Percentiles rank a stretch among this genome's conserved stretches.
phyloP scores from a whole-genome alignment of 2,888 invertebrate genomes.

The Oscheius sp. region DNA sequence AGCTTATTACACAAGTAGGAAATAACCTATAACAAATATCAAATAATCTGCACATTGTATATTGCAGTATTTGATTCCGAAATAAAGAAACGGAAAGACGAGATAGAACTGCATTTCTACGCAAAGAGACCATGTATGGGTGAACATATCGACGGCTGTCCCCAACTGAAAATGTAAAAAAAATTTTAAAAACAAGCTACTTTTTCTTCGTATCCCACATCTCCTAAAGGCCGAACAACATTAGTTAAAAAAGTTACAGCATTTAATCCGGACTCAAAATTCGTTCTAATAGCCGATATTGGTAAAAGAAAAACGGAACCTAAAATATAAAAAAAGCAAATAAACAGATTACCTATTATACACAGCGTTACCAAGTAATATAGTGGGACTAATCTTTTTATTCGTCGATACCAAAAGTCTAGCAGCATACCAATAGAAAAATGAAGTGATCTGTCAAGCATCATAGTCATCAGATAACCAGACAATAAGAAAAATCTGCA shows the following conservation, averaged over 20 bases:
- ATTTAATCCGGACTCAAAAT: neutral
- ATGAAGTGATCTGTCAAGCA: neutral
- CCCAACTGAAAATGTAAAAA: conserved; percentile 8
- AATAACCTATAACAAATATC: neutral
- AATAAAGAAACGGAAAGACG: neutral
- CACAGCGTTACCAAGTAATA: conserved; percentile 1
- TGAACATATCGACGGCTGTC: conserved; percentile 14
- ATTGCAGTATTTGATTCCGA: neutral
- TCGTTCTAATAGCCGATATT: neutral
- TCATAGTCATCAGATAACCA: conserved; percentile 24
- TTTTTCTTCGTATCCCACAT: conserved; percentile 12
- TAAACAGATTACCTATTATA: neutral
- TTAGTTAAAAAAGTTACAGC: conserved; percentile 1
- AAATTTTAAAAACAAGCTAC: neutral
- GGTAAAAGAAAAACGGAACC: neutral
- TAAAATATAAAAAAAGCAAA: conserved; percentile 2
- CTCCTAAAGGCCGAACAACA: neutral
- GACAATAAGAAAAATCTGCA: conserved; percentile 19
- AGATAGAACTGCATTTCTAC: conserved; percentile 25
- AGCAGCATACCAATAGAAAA: neutral
- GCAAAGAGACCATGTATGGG: conserved; percentile 16
- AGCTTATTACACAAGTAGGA: too few species aligned
- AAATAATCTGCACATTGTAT: neutral
- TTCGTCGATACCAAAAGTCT: conserved; percentile 6
- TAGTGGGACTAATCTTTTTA: conserved; percentile 12